Base-by-base conservation (phyloP, 2,888 invertebrate genomes). In the Lymantria monacha region DNA sequence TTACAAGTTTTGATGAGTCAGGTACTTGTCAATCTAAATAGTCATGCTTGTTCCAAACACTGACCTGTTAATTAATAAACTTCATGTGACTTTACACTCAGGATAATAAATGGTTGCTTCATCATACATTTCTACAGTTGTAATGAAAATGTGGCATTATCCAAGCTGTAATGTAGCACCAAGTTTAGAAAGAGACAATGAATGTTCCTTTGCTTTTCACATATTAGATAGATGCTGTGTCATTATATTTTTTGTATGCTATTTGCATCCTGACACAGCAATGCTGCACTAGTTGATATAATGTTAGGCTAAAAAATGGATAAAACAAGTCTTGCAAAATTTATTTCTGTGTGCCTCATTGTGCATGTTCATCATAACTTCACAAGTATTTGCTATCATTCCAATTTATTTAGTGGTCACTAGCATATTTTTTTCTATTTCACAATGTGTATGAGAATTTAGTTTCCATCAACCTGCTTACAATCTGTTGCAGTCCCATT, bases 11-110 rank as follows among this genome's bases (percentile, higher is more conserved):
- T 46, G 30, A 46, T 49, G 46, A 49, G 40, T 46, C 37, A 42
- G 42, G 48, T 42, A 48, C 48, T 48, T 46, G 53, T 53, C 53
- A 53, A 53, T 53, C 53, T 49, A 44, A 53, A 49, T 53, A 53
- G 53, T 53, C 53, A 53, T 53, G 53, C 53, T 53, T 53, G 53
- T 53, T 46, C 33, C 48, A 46, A 48, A 46, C 36, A 42, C 43
- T 42, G 30, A 42, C 48, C 30, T 22, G 10, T 42, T 42, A 9
- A 22, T 38, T 12, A 41, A 41, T 41, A 14, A 41, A 41, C 41
- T 14, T 41, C 7, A 41, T 41, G 15, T 38, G 2, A 38, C 38
- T 38, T 38, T 38, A 38, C 38, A 38, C 38, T 38, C 1, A 38
- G 41, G 11, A 13, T 15, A 38, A 11, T 12, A 7, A 1, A 1